Base-by-base conservation (phyloP, 2,113 vertebrate species). In the Aldabrachelys gigantea region DNA sequence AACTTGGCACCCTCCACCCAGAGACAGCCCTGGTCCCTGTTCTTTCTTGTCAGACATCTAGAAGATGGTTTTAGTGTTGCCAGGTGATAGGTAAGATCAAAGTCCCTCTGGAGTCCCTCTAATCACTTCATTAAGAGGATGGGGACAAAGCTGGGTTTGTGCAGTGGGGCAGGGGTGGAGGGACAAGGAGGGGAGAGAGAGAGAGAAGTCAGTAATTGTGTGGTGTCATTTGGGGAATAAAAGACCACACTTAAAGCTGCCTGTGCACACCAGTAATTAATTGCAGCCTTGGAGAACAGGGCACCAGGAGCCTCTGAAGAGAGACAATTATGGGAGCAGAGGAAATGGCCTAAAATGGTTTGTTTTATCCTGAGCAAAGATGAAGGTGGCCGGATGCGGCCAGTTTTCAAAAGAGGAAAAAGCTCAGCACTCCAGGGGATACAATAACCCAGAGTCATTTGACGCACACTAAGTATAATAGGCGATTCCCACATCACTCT, bases 101-200 rank as follows among this genome's bases (percentile, higher is more conserved):
- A 84, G 95, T 87, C 95, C 76, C 78, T 1, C 41, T 14, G 88
- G 90, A 89, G 80, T 47, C 82, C 93, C 44, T 53, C 93, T 95
- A 87, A 97, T 89, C 72, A 16, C 96, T 96, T 98, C 92, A 52
- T 97, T 94, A 94, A 72, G 90, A 3, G 7, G 75, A 83, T 24
- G 59, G 56, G 52, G 83, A 84, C 1, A 69, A 89, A 86, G 83
- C 81, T 59, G 82, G 7, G 91, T 29, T 72, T 89, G 91, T n/a
- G 87, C 54, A 84, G 54, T 3, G 2, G 69, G 92, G 85, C 17
- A n/a, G 62, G 16, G 35, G 62, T n/a, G 82, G 80, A 91, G 69
- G 29, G 91, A 81, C 47, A 69, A 65, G 14, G 90, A 88, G 31
- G 76, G 84, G 87, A 50, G 29, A 59, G 25, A 35, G 57, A 59